Percentiles rank a stretch among this genome's conserved stretches.
Conservation (phyloP, 2,797 vertebrate genomes). For the Sphenodon punctatus region DNA sequence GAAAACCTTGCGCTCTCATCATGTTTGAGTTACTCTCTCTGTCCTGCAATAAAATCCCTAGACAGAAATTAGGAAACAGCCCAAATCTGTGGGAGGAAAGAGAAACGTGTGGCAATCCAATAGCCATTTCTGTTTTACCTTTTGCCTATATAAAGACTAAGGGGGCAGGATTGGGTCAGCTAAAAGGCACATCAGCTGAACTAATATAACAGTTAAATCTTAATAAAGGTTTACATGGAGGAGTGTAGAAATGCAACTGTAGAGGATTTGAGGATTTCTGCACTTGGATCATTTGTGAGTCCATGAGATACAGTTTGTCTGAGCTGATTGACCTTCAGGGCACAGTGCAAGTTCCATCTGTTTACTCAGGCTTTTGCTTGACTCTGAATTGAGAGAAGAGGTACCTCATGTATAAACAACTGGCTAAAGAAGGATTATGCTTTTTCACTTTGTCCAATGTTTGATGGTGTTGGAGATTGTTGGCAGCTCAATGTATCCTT, state of each 20-base stretch:
- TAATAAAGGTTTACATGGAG: fast-evolving
- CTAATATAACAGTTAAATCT: not conserved
- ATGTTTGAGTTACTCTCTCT: not conserved
- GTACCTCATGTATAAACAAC: fast-evolving
- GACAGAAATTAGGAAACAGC: not conserved
- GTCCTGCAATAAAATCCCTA: not conserved
- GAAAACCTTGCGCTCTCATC: not conserved
- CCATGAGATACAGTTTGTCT: not conserved
- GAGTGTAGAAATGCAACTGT: not conserved
- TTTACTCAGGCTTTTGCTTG: not conserved
- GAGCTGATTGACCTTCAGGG: not conserved
- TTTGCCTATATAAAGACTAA: not conserved
- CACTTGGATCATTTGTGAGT: not conserved
- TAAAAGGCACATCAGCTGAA: not conserved
- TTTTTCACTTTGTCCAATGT: not conserved
- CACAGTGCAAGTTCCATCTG: not conserved
- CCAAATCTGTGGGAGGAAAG: not conserved
- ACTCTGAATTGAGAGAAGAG: not conserved
- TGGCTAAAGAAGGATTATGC: not conserved
- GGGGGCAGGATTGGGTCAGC: not conserved
- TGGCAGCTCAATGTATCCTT: not conserved
- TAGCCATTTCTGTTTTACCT: not conserved
- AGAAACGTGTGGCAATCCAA: not conserved
- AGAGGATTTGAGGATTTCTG: not conserved
- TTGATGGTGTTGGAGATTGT: not conserved